Evolutionary conservation across 2,797 vertebrate species (phyloP).

Genomic region (Lophius americanus): DNA sequence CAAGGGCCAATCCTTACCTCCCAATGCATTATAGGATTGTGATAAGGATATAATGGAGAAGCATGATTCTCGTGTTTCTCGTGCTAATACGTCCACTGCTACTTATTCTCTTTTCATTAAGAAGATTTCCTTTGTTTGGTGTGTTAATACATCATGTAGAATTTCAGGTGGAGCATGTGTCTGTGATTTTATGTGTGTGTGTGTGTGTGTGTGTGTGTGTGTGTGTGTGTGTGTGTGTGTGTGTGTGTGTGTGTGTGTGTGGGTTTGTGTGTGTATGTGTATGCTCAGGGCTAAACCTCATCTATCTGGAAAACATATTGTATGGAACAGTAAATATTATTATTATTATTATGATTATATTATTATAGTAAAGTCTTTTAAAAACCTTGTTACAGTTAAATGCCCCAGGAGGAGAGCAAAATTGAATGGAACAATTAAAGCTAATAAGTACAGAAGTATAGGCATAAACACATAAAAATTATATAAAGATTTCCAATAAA

Average conservation of each 20-base stretch:
- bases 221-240: constrained; percentile 24
- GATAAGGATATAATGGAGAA: constrained; percentile 69
- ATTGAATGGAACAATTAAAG: too few species aligned
- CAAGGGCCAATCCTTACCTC: constrained; percentile 50
- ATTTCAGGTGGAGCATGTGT: constrained; percentile 33
- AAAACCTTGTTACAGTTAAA: too few species aligned
- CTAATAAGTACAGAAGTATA: too few species aligned
- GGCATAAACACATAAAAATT: too few species aligned
- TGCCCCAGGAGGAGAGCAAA: too few species aligned
- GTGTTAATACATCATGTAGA: constrained; percentile 54
- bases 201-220: constrained; percentile 22
- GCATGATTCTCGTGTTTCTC: constrained; percentile 61
- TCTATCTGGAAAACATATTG: constrained; percentile 40
- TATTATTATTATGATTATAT: too few species aligned
- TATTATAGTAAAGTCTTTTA: too few species aligned
- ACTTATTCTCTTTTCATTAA: constrained; percentile 46
- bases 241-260: constrained; percentile 27
- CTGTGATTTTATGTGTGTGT: constrained; percentile 27
- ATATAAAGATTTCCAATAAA: too few species aligned
- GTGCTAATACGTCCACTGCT: constrained; percentile 57
- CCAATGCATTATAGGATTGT: constrained; percentile 64
- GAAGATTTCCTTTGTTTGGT: constrained; percentile 57
- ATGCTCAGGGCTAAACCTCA: constrained; percentile 36
- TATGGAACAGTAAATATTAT: not conserved
- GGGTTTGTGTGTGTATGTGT: constrained; percentile 22